Conservation (phyloP, 2,888 invertebrate species). For the Chamaedrilus cognettii region DNA sequence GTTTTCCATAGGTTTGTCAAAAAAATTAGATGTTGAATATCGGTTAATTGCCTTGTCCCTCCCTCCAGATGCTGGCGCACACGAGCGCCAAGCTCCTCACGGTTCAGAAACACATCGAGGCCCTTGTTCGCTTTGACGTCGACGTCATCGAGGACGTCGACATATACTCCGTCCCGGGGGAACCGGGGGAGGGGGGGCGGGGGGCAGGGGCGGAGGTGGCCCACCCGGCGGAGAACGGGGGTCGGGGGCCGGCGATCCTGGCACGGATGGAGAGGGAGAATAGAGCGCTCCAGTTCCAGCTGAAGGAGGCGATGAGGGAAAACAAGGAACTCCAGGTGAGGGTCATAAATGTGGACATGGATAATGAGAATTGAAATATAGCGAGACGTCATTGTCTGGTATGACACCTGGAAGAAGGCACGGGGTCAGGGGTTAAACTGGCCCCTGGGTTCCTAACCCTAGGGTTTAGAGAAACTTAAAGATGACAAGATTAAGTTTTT, state of each 20-base stretch:
- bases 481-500: background rate
- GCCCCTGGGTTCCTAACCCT: too few species aligned
- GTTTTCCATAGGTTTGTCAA: too few species aligned
- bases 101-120: slow-evolving; percentile 15
- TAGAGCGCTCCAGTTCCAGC: slow-evolving; percentile 12
- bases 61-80: background rate
- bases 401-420: too few species aligned
- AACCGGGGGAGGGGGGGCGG: background rate
- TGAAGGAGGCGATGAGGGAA: slow-evolving; percentile 20
- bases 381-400: too few species aligned
- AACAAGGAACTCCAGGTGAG: slow-evolving; percentile 17
- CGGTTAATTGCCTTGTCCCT: background rate
- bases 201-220: too few species aligned
- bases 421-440: too few species aligned
- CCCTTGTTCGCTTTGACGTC: slow-evolving; percentile 14
- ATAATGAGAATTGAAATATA: too few species aligned
- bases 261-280: slow-evolving; percentile 23
- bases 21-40: background rate
- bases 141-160: slow-evolving; percentile 19
- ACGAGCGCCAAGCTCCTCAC: slow-evolving; percentile 11
- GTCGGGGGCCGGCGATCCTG: too few species aligned
- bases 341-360: too few species aligned
- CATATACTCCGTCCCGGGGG: slow-evolving; percentile 12
- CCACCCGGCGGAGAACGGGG: background rate
- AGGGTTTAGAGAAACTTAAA: too few species aligned